A percentile compares a stretch with the other conserved stretches of the same genome.
phyloP scores from a whole-genome alignment of 2,113 vertebrate genomes.

The Tetrax tetrax region DNA sequence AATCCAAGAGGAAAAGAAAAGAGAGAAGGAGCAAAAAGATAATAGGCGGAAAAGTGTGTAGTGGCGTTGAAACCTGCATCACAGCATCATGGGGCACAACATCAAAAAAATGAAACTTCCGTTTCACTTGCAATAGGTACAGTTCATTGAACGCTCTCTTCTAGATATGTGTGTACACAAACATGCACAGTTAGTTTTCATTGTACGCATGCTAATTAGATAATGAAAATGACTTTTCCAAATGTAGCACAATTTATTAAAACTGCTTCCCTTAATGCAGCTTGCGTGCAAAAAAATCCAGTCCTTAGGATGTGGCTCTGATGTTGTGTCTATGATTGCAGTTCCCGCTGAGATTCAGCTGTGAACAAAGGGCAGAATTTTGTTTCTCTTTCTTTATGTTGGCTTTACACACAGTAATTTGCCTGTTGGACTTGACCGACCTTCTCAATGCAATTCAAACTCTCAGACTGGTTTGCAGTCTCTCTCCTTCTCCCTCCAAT shows the following conservation, averaged over 20 bases:
- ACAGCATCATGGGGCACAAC: background rate
- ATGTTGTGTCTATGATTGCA: background rate
- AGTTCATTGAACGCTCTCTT: background rate
- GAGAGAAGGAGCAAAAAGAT: background rate
- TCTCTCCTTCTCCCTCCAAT: background rate
- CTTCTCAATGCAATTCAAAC: background rate
- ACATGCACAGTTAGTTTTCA: background rate
- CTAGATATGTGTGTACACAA: background rate
- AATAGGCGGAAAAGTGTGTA: background rate
- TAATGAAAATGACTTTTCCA: conserved; percentile 29
- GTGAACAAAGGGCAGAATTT: background rate
- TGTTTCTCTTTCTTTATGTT: background rate
- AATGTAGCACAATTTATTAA: background rate
- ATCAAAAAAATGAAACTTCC: background rate
- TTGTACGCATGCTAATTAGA: background rate
- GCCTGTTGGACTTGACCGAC: background rate
- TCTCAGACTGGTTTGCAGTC: background rate
- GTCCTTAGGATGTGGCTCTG: background rate
- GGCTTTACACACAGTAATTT: background rate
- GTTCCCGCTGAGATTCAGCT: background rate
- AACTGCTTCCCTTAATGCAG: background rate
- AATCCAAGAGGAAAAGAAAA: background rate
- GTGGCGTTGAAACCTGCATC: background rate
- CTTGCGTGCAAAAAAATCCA: background rate
- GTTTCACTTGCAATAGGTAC: background rate